phyloP scores from a whole-genome alignment of 2,113 vertebrate species.

The Macroglossus sobrinus region DNA sequence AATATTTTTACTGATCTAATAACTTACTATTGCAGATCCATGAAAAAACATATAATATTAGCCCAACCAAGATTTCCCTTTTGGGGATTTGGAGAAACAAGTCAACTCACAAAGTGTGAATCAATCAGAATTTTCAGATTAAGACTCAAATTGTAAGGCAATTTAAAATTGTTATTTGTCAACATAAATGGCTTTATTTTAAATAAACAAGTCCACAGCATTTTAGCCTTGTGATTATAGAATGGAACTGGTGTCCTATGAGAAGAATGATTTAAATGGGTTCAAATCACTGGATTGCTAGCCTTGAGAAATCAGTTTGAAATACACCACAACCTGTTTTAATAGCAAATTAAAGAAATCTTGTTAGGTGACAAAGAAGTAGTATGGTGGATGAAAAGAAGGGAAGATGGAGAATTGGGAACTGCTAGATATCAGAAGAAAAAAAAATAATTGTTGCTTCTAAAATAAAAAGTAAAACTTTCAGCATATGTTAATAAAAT shows the following conservation, averaged over 20 bases:
- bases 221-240: slow-evolving; percentile 1
- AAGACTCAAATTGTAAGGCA: slow-evolving; percentile 39
- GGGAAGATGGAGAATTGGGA: not conserved
- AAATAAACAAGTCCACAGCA: not conserved
- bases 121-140: slow-evolving; percentile 23
- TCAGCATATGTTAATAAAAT: not conserved
- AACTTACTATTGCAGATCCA: not conserved
- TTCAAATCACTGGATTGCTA: not conserved
- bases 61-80: not conserved
- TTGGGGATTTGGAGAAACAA: not conserved
- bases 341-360: not conserved
- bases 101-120: slow-evolving; percentile 9
- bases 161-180: slow-evolving; percentile 49
- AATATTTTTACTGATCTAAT: not conserved
- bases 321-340: not conserved
- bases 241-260: not conserved
- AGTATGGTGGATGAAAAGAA: not conserved
- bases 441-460: not conserved
- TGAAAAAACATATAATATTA: not conserved
- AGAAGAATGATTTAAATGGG: slow-evolving; percentile 27
- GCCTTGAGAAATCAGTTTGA: slow-evolving; percentile 10
- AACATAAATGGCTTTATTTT: slow-evolving; percentile 31
- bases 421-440: not conserved
- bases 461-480: not conserved
- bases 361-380: not conserved